These are phyloP conservation scores for Tetrax tetrax DNA, from an alignment of 2,113 vertebrate species.

Conservation along the genomic window DNA sequence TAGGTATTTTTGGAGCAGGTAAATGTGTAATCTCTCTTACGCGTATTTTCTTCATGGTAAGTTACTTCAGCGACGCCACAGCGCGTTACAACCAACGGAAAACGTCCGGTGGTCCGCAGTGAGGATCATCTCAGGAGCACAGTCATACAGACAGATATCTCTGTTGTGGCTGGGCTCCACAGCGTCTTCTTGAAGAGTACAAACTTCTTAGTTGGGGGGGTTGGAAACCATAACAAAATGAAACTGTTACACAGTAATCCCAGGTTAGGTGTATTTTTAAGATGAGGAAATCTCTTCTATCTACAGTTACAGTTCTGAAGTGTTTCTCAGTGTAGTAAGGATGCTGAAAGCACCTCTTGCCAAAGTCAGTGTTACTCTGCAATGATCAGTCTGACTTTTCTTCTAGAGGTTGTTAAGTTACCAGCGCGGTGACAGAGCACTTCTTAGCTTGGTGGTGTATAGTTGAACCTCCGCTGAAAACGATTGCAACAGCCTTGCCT, in stretches of 20 bases:
- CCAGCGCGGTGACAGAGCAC: accelerated
- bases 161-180: not conserved
- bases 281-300: not conserved
- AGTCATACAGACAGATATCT: not conserved
- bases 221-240: too few relatives aligned
- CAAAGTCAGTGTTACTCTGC: not conserved
- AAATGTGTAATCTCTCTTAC: accelerated
- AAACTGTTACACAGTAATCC: not conserved
- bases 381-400: not conserved
- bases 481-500: not conserved
- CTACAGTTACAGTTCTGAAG: not conserved
- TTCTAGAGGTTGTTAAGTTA: not conserved
- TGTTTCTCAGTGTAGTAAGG: not conserved
- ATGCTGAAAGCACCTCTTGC: not conserved
- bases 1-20: not conserved
- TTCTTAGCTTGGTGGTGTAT: not conserved
- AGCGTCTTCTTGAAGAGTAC: not conserved
- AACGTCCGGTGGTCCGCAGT: too few relatives aligned
- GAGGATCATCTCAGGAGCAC: not conserved
- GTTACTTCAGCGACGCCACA: not conserved
- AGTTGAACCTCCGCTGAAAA: not conserved
- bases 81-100: not conserved
- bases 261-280: not conserved
- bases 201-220: not conserved
- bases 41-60: not conserved